Percentiles rank a stretch among this genome's conserved stretches.
These are phyloP conservation scores for Corapipo altera DNA, from an alignment of 2,113 vertebrate genomes.

Conservation along the genomic window DNA sequence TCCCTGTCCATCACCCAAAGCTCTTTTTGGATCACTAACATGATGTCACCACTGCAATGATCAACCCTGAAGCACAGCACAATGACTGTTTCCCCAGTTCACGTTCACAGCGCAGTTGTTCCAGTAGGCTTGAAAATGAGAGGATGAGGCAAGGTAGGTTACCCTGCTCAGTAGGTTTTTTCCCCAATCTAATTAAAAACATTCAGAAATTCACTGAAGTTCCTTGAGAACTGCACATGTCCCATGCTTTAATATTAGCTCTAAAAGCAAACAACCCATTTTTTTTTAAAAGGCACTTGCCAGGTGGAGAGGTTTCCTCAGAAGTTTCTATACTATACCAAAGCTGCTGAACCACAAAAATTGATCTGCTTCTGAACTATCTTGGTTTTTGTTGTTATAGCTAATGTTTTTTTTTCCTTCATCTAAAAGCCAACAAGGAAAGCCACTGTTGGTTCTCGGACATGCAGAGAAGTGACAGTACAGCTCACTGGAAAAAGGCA, in stretches of 20 bases:
- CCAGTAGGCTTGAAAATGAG: conserved; percentile 8
- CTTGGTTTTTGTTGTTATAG: background rate
- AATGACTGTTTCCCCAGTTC: background rate
- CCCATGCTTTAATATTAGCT: background rate
- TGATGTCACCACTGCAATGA: fast-evolving
- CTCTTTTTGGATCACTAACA: background rate
- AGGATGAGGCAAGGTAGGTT: background rate
- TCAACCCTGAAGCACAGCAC: background rate
- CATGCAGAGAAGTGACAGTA: conserved; percentile 28
- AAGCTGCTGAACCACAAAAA: conserved; percentile 3
- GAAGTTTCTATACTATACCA: background rate
- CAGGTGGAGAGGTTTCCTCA: background rate
- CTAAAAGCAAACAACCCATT: background rate
- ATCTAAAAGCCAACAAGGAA: conserved; percentile 23
- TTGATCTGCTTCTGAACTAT: background rate
- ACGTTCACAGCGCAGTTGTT: background rate
- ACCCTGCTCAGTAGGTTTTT: conserved; percentile 4
- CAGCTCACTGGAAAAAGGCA: conserved; percentile 14
- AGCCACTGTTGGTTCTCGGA: conserved; percentile 8
- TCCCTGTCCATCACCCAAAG: background rate
- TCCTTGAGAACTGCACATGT: background rate
- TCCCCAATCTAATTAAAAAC: conserved; percentile 17
- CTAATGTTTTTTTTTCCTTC: background rate
- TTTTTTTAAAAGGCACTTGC: background rate
- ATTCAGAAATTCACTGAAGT: background rate